These are phyloP conservation scores for Pristionchus fissidentatus DNA, from an alignment of 2,888 invertebrate species.

Conservation along the genomic window DNA sequence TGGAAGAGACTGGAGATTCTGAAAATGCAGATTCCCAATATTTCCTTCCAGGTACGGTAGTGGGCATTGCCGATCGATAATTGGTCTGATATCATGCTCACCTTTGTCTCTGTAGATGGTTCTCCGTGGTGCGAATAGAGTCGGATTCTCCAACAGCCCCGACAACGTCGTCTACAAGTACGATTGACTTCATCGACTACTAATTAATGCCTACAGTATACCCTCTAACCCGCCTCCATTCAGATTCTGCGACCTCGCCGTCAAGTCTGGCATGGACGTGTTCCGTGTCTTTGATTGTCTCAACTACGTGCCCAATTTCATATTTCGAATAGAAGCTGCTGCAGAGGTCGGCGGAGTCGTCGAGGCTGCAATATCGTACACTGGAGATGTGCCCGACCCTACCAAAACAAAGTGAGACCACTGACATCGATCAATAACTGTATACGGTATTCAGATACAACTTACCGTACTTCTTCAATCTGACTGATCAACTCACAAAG, in stretches of 20 bases:
- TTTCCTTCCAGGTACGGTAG: conserved; percentile 87
- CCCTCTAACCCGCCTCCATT: background rate
- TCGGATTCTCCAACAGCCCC: conserved; percentile 98
- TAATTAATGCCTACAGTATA: background rate
- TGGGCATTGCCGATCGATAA: too few relatives aligned
- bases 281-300: conserved; percentile 98
- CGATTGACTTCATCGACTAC: too few relatives aligned
- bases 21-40: conserved; percentile 84
- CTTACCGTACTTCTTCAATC: conserved; percentile 91
- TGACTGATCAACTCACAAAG: conserved; percentile 95
- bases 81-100: background rate
- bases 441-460: conserved; percentile 81
- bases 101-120: conserved; percentile 88
- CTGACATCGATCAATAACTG: too few relatives aligned
- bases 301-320: conserved; percentile 95
- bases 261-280: conserved; percentile 96
- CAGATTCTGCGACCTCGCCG: conserved; percentile 93
- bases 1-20: conserved; percentile 96
- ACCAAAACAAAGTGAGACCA: conserved; percentile 84
- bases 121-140: conserved; percentile 96
- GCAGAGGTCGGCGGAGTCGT: conserved; percentile 81
- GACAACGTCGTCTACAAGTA: conserved; percentile 96
- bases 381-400: conserved; percentile 96
- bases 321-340: conserved; percentile 96
- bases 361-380: conserved; percentile 89